phyloP scores from a whole-genome alignment of 2,888 invertebrate genomes.

The Stomorhina lunata region DNA sequence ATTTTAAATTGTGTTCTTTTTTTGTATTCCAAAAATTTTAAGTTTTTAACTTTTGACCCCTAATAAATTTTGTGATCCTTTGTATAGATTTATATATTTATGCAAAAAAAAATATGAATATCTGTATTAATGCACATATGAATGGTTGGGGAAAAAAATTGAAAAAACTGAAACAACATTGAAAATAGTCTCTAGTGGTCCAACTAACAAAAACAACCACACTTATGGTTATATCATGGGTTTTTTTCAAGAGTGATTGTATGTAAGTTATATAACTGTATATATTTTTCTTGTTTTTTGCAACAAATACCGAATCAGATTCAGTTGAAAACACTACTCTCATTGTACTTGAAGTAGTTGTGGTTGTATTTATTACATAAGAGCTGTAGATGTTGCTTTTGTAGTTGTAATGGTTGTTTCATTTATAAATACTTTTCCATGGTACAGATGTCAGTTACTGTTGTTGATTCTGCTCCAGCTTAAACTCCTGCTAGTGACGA shows the following conservation, averaged over 20 bases:
- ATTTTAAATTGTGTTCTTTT: too few relatives aligned
- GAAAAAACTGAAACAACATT: conserved; percentile 21
- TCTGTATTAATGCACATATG: background rate
- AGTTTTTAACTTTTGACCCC: too few relatives aligned
- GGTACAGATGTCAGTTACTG: conserved; percentile 15
- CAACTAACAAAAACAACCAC: conserved; percentile 50
- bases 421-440: background rate
- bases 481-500: background rate
- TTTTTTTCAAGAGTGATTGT: conserved; percentile 17
- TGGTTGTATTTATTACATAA: conserved; percentile 14
- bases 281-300: background rate
- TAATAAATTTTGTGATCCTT: too few relatives aligned
- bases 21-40: too few relatives aligned
- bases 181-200: conserved; percentile 45
- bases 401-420: background rate
- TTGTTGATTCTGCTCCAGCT: background rate
- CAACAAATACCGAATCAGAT: conserved; percentile 15
- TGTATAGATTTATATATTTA: too few relatives aligned
- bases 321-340: conserved; percentile 13
- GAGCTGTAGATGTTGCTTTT: background rate
- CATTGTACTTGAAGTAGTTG: conserved; percentile 41
- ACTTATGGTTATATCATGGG: conserved; percentile 17
- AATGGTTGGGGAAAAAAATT: background rate
- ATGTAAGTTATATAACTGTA: too few relatives aligned
- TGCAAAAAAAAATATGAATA: background rate